These are phyloP conservation scores for Bilobella aurantiaca DNA, from an alignment of 1,140 invertebrate species.

Conservation along the genomic window DNA sequence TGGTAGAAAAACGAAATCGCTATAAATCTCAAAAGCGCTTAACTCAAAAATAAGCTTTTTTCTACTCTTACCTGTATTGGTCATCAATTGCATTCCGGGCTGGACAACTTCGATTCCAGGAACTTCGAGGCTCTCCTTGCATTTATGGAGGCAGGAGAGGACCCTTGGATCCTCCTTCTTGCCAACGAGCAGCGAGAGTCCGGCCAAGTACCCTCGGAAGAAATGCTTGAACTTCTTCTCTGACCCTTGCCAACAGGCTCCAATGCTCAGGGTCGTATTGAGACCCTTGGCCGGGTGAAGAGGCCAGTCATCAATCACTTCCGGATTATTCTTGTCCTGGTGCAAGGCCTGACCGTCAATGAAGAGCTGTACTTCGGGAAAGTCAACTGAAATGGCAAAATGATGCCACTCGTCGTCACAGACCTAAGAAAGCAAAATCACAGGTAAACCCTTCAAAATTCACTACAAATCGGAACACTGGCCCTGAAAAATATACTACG, in stretches of 20 bases:
- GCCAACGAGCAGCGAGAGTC: conserved; percentile 68
- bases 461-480: background rate
- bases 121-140: conserved; percentile 71
- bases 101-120: conserved; percentile 64
- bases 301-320: conserved; percentile 99
- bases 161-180: conserved; percentile 68
- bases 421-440: conserved; percentile 47
- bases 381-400: conserved; percentile 83
- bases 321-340: conserved; percentile 73
- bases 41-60: background rate
- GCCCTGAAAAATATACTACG: too few relatives aligned
- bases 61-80: conserved; percentile 46
- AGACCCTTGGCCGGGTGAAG: conserved; percentile 85
- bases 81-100: conserved; percentile 59
- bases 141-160: conserved; percentile 70
- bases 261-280: conserved; percentile 86
- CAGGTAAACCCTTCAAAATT: background rate
- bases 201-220: conserved; percentile 76
- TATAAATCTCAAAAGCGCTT: background rate
- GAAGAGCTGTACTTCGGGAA: conserved; percentile 75
- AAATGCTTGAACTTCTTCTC: conserved; percentile 78
- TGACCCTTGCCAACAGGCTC: conserved; percentile 93
- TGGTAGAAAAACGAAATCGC: background rate
- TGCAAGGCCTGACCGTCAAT: conserved; percentile 79
- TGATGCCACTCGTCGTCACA: conserved; percentile 99